Evolutionary conservation across 2,113 vertebrate genomes (phyloP).

Genomic region (Ramphastos sulfuratus): DNA sequence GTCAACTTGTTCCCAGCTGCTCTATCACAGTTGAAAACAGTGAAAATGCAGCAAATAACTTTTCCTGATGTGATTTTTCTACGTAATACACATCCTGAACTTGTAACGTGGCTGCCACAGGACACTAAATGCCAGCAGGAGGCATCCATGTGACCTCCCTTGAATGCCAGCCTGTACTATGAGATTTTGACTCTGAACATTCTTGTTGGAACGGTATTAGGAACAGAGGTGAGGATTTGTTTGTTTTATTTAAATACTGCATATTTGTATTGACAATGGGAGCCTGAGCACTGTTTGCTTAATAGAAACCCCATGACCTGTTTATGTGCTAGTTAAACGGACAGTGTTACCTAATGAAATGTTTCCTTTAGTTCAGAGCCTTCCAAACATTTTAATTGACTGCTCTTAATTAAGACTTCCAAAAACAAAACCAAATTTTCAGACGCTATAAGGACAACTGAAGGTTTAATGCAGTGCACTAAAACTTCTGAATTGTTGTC

Average conservation of each 20-base stretch:
- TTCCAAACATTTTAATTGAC: background rate
- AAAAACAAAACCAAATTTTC: background rate
- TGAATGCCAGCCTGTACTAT: background rate
- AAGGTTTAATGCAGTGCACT: slow-evolving; percentile 3
- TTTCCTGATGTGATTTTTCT: background rate
- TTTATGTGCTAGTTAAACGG: slow-evolving; percentile 13
- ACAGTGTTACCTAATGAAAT: slow-evolving; percentile 43
- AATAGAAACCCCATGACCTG: background rate
- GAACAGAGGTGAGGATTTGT: background rate
- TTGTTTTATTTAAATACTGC: slow-evolving; percentile 14
- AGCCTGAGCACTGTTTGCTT: slow-evolving; percentile 2
- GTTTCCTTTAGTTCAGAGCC: slow-evolving; percentile 27
- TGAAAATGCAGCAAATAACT: background rate
- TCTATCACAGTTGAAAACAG: background rate
- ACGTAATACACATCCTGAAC: background rate
- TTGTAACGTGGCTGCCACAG: background rate
- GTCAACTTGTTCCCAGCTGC: background rate
- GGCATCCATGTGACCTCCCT: background rate
- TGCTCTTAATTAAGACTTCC: slow-evolving; percentile 17
- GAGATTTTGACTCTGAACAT: background rate
- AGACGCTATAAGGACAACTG: slow-evolving; percentile 9
- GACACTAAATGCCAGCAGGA: background rate
- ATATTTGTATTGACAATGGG: slow-evolving; percentile 32
- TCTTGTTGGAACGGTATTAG: background rate
- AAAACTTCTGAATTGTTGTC: background rate